These are phyloP conservation scores for Loripinus fragilis DNA, from an alignment of 2,888 invertebrate genomes.

Conservation along the genomic window DNA sequence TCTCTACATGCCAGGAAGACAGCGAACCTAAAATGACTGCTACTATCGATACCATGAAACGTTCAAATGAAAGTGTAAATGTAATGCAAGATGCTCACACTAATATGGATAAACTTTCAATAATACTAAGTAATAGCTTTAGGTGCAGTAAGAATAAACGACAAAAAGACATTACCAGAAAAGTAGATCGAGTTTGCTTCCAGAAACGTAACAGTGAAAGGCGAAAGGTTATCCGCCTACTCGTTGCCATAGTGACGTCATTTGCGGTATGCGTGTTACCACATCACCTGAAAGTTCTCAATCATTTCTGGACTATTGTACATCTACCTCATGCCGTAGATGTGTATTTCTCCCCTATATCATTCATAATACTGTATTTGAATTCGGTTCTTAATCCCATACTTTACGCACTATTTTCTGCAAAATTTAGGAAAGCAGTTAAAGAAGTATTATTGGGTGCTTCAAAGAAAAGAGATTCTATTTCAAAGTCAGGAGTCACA, in stretches of 20 bases:
- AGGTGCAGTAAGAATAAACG: no score
- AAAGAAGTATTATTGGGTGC: slow-evolving; percentile 91
- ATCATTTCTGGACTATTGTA: slow-evolving; percentile 91
- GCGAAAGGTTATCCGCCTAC: slow-evolving; percentile 92
- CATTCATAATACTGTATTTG: slow-evolving; percentile 93
- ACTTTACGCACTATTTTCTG: slow-evolving; percentile 93
- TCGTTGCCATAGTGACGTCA: slow-evolving; percentile 93
- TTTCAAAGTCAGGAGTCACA: no score
- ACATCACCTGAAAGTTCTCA: slow-evolving; percentile 90
- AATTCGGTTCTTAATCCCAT: slow-evolving; percentile 96
- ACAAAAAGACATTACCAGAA: no score
- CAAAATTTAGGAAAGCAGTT: slow-evolving; percentile 93
- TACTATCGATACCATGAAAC: no score
- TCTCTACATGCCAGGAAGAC: no score
- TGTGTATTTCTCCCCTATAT: slow-evolving; percentile 89
- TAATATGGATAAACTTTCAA: no score
- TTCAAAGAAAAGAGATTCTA: no score
- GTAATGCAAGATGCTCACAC: no score
- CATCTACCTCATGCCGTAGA: slow-evolving; percentile 80
- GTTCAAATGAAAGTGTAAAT: no score
- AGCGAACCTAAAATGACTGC: not conserved
- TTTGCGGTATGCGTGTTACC: slow-evolving; percentile 96
- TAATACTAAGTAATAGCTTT: no score
- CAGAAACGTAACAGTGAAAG: not conserved
- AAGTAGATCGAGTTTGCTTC: no score